A percentile compares a stretch with the other conserved stretches of the same genome.
Conservation (phyloP, 1,140 invertebrate species). For the Atta texana region DNA sequence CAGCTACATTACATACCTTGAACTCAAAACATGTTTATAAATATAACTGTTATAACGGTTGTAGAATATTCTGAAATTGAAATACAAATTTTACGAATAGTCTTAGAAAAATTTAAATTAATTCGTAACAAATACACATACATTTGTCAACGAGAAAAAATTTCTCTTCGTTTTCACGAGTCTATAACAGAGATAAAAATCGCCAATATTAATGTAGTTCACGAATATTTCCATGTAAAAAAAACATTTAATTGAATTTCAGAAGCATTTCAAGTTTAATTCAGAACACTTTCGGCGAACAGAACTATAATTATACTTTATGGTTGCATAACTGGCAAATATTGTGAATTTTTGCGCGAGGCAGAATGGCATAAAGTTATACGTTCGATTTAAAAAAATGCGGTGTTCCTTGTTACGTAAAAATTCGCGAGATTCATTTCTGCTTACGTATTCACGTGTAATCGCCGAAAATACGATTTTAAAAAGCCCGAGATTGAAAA, state of each 20-base stretch:
- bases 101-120: background rate
- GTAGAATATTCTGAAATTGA: background rate
- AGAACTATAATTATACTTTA: constrained; percentile 20
- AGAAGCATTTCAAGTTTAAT: constrained; percentile 13
- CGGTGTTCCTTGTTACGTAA: constrained; percentile 44
- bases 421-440: constrained; percentile 23
- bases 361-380: background rate
- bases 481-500: constrained; percentile 16
- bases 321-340: background rate
- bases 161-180: background rate
- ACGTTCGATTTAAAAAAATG: background rate
- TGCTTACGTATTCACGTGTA: background rate
- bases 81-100: background rate
- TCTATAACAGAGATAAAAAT: background rate
- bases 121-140: background rate
- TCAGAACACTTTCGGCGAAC: background rate
- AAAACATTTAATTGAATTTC: background rate
- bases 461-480: constrained; percentile 20
- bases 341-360: background rate
- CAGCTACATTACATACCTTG: background rate
- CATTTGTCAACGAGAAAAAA: background rate
- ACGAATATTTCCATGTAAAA: background rate
- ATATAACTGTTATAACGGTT: background rate
- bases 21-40: background rate
- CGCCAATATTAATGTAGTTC: background rate